A percentile compares a stretch with the other conserved stretches of the same genome.
Evolutionary conservation across 2,888 invertebrate genomes (phyloP).

Genomic region (Andrena dorsata): DNA sequence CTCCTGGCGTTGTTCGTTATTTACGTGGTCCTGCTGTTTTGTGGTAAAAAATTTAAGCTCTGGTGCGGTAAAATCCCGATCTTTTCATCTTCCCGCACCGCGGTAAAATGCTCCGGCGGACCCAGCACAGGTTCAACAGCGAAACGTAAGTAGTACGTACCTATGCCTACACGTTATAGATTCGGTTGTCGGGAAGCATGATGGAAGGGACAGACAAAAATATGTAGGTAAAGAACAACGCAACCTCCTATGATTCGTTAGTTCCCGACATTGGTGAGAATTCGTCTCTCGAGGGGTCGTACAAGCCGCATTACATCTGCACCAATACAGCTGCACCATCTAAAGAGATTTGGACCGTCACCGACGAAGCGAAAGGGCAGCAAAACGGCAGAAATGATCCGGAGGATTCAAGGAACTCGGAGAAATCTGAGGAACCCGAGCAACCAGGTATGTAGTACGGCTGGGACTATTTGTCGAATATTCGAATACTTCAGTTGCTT

Average conservation of each 20-base stretch:
- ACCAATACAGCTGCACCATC: neutral
- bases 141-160: slow-evolving; percentile 60
- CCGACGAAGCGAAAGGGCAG: neutral
- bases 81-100: slow-evolving; percentile 8
- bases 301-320: slow-evolving; percentile 76
- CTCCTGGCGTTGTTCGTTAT: slow-evolving; percentile 90
- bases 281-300: slow-evolving; percentile 77
- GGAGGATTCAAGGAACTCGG: neutral
- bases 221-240: neutral
- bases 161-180: no score
- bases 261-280: neutral
- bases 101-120: neutral
- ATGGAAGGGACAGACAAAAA: neutral
- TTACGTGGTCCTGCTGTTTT: slow-evolving; percentile 90
- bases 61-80: slow-evolving; percentile 63
- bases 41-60: slow-evolving; percentile 62
- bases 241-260: neutral
- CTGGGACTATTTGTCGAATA: no score
- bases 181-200: neutral
- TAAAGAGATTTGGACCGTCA: neutral
- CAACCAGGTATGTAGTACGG: slow-evolving; percentile 78
- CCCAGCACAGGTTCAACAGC: slow-evolving; percentile 46
- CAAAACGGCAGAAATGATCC: neutral
- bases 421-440: slow-evolving; percentile 69
- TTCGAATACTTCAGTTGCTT: no score